Evolutionary conservation across 1,140 invertebrate genomes (phyloP), one percentile per base, ranked within the genome.

Genomic region (Drosophila erecta): DNA sequence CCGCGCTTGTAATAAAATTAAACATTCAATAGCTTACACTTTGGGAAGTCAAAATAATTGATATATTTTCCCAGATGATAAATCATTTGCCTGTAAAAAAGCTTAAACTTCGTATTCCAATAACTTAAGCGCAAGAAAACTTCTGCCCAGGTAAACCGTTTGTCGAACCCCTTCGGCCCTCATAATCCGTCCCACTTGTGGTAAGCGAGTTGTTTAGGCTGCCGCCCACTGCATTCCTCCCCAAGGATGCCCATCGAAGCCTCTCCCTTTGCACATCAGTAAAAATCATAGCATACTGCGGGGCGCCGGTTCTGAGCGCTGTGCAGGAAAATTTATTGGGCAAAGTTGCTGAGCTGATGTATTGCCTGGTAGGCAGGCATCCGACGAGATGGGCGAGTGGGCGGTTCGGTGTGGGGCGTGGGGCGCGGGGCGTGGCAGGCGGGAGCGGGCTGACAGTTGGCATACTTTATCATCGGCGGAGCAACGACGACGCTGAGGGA

Each of bases 341-440:
- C 80, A 89, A 89, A 87, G 83, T 87, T 87, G 84, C 81, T 86
- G 81, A 86, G 79, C 83, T 87, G 84, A 87, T 87, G 84, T 84
- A 87, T 87, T 47, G 69, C 49, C 57, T 22, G 35, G 35, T 49
- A 53, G 46, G 46, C 67, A 38, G 49, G 11, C 30, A 50, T 33
- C 11, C 30, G 30, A 35, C 49, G 49, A 50, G 46, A n/a, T 37
- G 22, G 50, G 69, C 53, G 20, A 24, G 10, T 22, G 43, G 49
- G 17, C 54, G 11, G 4, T 12, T 56, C 20, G 2, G 44, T 10
- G 22, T 47, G 22, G 49, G 75, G 60, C 62, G 61, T 57, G 69
- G 46, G n/a, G n/a, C n/a, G n/a, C n/a, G 22, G 49, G 75, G 60
- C 62, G 61, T 57, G 69, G 46, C 61, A 49, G 40, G 43, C 17